Conservation (phyloP, 2,888 invertebrate genomes). For the Octodonta nipae region DNA sequence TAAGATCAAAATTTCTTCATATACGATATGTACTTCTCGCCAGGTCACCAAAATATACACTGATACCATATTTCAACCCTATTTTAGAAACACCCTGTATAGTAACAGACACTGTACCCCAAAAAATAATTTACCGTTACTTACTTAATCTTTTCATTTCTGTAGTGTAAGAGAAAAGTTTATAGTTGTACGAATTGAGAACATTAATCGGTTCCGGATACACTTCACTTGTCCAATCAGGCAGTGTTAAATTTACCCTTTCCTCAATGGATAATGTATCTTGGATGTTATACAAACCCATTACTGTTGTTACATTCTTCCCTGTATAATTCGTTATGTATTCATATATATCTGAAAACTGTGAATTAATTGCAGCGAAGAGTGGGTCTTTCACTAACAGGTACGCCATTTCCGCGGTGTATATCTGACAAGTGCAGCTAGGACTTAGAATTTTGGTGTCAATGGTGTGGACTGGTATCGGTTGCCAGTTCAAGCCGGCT, state of each 20-base stretch:
- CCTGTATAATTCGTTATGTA: conserved; percentile 50
- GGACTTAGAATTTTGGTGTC: conserved; percentile 31
- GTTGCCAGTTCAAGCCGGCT: conserved; percentile 48
- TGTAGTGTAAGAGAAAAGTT: conserved; percentile 4
- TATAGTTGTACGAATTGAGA: conserved; percentile 2
- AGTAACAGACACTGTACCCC: too few species aligned
- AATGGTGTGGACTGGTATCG: conserved; percentile 55
- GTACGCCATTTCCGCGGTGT: not conserved
- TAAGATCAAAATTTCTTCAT: too few species aligned
- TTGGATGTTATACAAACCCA: conserved; percentile 38
- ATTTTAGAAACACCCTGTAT: too few species aligned
- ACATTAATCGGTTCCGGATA: conserved; percentile 10
- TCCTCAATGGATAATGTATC: conserved; percentile 50
- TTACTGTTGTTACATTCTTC: conserved; percentile 38
- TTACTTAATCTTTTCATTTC: conserved; percentile 6
- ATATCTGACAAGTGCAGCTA: conserved; percentile 5
- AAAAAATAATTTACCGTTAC: too few species aligned
- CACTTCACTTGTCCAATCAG: conserved; percentile 8
- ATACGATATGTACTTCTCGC: too few species aligned
- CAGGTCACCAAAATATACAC: too few species aligned
- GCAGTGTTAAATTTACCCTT: conserved; percentile 37
- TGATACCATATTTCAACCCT: too few species aligned
- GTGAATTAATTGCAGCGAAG: conserved; percentile 34
- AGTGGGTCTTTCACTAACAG: conserved; percentile 2
- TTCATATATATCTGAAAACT: conserved; percentile 45